phyloP scores from a whole-genome alignment of 2,113 vertebrate genomes.

The Ictidomys tridecemlineatus region DNA sequence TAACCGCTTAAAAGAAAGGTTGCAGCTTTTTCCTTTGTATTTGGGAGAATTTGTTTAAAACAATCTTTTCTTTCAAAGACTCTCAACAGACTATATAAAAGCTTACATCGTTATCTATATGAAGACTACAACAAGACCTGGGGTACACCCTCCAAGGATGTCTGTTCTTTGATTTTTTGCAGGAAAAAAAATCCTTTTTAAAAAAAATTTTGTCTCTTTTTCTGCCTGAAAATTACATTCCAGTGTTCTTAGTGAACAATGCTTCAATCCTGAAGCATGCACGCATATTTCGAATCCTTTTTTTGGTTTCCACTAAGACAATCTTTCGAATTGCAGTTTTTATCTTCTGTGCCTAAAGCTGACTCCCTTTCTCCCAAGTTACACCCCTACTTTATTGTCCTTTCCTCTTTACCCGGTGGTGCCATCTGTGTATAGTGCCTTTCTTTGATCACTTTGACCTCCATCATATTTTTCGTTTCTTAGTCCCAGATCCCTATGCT shows the following conservation, averaged over 20 bases:
- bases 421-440: background rate
- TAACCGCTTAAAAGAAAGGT: conserved; percentile 71
- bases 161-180: conserved; percentile 66
- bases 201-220: conserved; percentile 38
- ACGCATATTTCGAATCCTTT: conserved; percentile 43
- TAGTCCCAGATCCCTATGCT: accelerated
- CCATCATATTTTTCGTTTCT: background rate
- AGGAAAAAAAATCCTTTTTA: background rate
- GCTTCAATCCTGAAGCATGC: conserved; percentile 54
- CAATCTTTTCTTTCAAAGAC: conserved; percentile 76
- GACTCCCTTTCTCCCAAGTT: background rate
- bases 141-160: background rate
- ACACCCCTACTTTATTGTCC: background rate
- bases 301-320: conserved; percentile 47
- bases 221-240: conserved; percentile 71
- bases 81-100: conserved; percentile 64
- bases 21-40: conserved; percentile 75
- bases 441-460: conserved; percentile 7
- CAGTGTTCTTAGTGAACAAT: conserved; percentile 61
- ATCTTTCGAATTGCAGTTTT: conserved; percentile 26
- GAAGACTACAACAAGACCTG: conserved; percentile 68
- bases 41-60: conserved; percentile 78
- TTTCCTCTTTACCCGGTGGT: background rate
- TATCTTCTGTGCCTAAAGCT: conserved; percentile 19
- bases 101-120: conserved; percentile 68